A percentile compares a stretch with the other conserved stretches of the same genome.
Conservation (phyloP, 2,113 vertebrate species). For the Donacobius atricapilla region DNA sequence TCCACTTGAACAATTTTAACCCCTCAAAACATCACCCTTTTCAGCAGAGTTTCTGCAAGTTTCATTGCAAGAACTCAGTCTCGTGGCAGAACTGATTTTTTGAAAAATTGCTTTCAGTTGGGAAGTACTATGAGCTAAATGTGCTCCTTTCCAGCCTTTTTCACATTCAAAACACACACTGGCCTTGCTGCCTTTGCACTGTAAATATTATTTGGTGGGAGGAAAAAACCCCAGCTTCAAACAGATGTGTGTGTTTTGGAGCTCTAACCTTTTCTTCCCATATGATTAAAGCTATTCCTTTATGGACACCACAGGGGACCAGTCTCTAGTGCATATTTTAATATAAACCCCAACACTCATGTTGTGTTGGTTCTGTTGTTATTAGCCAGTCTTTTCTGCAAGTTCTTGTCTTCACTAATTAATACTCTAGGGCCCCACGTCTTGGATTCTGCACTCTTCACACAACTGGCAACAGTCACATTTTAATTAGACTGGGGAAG, state of each 20-base stretch:
- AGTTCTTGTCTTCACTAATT: conserved; percentile 88
- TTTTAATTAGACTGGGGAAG: conserved; percentile 84
- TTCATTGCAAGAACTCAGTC: conserved; percentile 32
- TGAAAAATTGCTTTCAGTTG: conserved; percentile 45
- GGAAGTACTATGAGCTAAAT: conserved; percentile 60
- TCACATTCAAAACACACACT: conserved; percentile 82
- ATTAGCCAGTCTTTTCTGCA: conserved; percentile 85
- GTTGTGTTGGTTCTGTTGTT: conserved; percentile 89
- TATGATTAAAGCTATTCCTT: conserved; percentile 87
- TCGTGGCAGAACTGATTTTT: conserved; percentile 26
- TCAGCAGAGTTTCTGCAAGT: conserved; percentile 10
- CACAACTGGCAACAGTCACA: conserved; percentile 84
- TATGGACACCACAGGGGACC: conserved; percentile 85
- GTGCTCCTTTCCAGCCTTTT: conserved; percentile 63
- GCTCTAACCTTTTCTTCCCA: conserved; percentile 86
- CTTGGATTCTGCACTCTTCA: conserved; percentile 85
- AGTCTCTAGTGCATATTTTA: conserved; percentile 85
- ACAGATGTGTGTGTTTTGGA: conserved; percentile 85
- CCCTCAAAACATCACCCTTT: not conserved
- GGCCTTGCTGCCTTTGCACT: conserved; percentile 79
- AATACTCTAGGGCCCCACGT: conserved; percentile 87
- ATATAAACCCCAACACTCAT: conserved; percentile 84
- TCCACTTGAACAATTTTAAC: conserved; percentile 20
- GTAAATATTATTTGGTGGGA: conserved; percentile 84
- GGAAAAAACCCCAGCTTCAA: conserved; percentile 76